Conservation (phyloP, 2,888 invertebrate species). For the Aphrophora alni region DNA sequence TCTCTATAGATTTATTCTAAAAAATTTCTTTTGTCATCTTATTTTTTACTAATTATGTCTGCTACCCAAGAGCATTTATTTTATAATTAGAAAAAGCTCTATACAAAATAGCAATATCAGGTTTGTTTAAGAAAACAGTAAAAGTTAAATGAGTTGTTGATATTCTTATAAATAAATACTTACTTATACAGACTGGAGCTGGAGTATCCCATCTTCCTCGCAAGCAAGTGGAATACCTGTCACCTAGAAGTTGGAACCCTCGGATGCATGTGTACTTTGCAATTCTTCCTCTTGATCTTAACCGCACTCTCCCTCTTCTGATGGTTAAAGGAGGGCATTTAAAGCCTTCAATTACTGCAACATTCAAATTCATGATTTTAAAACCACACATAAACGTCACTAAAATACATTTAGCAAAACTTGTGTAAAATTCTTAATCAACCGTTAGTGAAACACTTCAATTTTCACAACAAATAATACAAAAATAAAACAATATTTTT, state of each 20-base stretch:
- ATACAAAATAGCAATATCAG: no score
- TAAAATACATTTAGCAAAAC: no score
- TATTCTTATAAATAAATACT: no score
- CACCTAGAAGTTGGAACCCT: conserved; percentile 71
- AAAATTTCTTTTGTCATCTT: no score
- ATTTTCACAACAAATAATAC: background rate
- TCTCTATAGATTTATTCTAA: no score
- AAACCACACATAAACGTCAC: background rate
- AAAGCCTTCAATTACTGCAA: background rate
- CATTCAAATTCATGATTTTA: background rate
- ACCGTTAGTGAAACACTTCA: background rate
- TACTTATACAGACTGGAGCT: no score
- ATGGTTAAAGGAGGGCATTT: conserved; percentile 58
- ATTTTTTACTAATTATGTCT: no score
- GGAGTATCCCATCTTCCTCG: conserved; percentile 75
- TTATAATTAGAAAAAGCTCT: no score
- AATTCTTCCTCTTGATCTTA: conserved; percentile 61
- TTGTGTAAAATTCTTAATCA: background rate
- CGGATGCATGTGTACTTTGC: conserved; percentile 66
- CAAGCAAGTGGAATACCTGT: conserved; percentile 72
- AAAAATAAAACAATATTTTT: background rate
- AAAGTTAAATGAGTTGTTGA: no score
- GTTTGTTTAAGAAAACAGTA: no score
- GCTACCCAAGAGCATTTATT: no score
- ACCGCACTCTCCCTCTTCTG: conserved; percentile 60